Evolutionary conservation across 2,113 vertebrate genomes (phyloP).

Genomic region (Climacteris rufus): DNA sequence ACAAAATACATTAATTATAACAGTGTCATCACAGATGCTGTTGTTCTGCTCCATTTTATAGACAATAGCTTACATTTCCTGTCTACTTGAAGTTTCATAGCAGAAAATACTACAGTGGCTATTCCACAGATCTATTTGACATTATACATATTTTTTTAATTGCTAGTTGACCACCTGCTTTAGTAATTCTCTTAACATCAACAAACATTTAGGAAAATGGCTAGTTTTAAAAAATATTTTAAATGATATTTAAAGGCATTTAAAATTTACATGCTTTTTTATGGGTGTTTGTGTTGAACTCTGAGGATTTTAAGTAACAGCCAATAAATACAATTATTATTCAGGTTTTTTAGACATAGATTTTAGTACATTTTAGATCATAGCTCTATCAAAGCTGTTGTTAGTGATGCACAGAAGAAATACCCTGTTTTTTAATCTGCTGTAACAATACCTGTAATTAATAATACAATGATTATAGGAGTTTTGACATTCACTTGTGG

Average conservation of each 20-base stretch:
- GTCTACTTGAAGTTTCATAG: background rate
- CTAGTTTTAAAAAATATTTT: background rate
- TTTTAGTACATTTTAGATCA: background rate
- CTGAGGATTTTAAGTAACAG: background rate
- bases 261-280: background rate
- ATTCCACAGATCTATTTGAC: background rate
- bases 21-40: background rate
- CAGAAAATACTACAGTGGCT: background rate
- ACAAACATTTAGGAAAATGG: background rate
- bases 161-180: background rate
- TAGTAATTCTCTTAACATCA: background rate
- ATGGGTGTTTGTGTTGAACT: background rate
- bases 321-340: background rate
- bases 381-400: background rate
- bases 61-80: background rate
- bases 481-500: background rate
- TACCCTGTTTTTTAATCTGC: background rate
- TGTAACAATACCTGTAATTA: background rate
- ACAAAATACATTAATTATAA: background rate
- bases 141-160: background rate
- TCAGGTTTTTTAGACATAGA: background rate
- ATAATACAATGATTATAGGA: background rate
- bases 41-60: background rate
- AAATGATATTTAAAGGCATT: background rate
- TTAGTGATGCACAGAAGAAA: background rate